Conservation (phyloP, 2,113 vertebrate genomes). For the Cheirogaleus medius region DNA sequence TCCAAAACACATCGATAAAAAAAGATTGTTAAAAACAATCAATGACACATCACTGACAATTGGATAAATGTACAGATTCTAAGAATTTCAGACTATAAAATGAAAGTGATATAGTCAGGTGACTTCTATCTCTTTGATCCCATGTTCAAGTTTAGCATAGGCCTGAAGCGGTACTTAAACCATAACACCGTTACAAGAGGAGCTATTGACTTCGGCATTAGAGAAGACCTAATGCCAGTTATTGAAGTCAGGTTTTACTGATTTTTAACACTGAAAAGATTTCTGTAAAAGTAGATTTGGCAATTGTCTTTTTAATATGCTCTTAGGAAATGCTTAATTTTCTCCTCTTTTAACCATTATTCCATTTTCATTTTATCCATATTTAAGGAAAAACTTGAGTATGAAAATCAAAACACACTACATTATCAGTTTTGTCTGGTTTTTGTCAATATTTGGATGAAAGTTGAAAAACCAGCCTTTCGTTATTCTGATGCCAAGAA, state of each 20-base stretch:
- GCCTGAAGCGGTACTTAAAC: slow-evolving; percentile 78
- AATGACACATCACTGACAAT: slow-evolving; percentile 71
- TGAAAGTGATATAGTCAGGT: slow-evolving; percentile 66
- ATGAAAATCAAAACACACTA: background rate
- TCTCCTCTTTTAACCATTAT: background rate
- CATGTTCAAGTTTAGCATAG: slow-evolving; percentile 63
- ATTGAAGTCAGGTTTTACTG: slow-evolving; percentile 68
- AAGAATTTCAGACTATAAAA: slow-evolving; percentile 66
- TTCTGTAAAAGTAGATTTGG: slow-evolving; percentile 51
- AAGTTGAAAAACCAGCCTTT: background rate
- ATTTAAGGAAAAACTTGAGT: background rate
- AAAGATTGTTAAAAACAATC: slow-evolving; percentile 79
- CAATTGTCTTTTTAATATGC: background rate
- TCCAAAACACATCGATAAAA: slow-evolving; percentile 57
- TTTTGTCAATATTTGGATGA: background rate
- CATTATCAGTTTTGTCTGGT: background rate
- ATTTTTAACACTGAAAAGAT: slow-evolving; percentile 64
- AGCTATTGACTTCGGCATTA: slow-evolving; percentile 79
- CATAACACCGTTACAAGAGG: slow-evolving; percentile 67
- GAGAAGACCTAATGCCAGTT: slow-evolving; percentile 49
- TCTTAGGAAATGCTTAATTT: background rate
- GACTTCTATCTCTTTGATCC: slow-evolving; percentile 80
- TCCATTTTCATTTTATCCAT: background rate
- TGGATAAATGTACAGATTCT: slow-evolving; percentile 65
- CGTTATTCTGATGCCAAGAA: background rate